Evolutionary conservation across 1,140 invertebrate genomes (phyloP), one percentile per base, ranked within the genome.

Genomic region (Helicorthomorpha holstii): DNA sequence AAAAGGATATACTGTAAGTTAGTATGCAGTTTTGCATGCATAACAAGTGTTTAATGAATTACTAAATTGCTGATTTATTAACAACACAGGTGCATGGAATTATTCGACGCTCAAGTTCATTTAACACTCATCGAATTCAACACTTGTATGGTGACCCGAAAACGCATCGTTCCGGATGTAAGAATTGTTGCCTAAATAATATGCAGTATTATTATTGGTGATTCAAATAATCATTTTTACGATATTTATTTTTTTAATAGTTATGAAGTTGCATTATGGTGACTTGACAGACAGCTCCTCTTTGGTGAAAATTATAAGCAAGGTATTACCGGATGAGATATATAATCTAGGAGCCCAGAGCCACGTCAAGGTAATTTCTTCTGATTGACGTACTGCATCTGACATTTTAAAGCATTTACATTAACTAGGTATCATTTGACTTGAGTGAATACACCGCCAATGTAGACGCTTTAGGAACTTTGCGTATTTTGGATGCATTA

Each of bases 321-420:
- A 78, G 62, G 77, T 89, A 2, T 77, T 83, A 61, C 96, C 96
- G 0, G 79, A 79, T 48, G 96, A 99, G 72, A 87, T 99, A 56
- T 99, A 99, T 64, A 98, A 99, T 75, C 73, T 99, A 48, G 96
- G 91, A n/a, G 96, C 96, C 1, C 95, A 99, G 68, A 97, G 92
- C 63, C 96, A 99, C 70, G 96, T 99, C 50, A n/a, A 43, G 2
- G 4, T 48, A 27, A 25, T 43, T 56, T 50, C 24, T 45, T n/a
- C n/a, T n/a, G n/a, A n/a, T n/a, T n/a, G n/a, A n/a, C n/a, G n/a
- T n/a, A n/a, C n/a, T n/a, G n/a, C n/a, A 45, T 2, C 27, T 21
- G 46, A 16, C 14, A 19, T 34, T 49, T 51, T 2, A 23, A 49
- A 48, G 34, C 7, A 47, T 24, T 16, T 19, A 48, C n/a, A 34